Conservation (phyloP, 2,888 invertebrate species). For the Cabera pusaria region DNA sequence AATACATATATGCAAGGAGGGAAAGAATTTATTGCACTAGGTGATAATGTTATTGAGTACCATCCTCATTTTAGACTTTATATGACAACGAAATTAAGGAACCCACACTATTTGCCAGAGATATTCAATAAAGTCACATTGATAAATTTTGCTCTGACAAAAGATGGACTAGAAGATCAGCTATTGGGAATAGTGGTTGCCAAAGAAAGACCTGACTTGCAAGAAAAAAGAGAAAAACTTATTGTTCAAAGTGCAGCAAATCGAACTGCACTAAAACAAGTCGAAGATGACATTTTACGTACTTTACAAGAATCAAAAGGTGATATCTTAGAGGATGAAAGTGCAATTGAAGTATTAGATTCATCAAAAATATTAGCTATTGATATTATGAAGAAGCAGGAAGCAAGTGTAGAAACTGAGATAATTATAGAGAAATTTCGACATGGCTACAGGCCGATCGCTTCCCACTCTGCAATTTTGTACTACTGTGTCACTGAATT, state of each 20-base stretch:
- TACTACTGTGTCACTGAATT: constrained; percentile 93
- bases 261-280: constrained; percentile 90
- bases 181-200: constrained; percentile 92
- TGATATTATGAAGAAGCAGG: constrained; percentile 92
- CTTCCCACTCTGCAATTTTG: constrained; percentile 90
- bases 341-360: constrained; percentile 93
- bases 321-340: constrained; percentile 95
- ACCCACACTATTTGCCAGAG: constrained; percentile 94
- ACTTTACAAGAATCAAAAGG: constrained; percentile 92
- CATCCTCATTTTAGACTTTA: constrained; percentile 90
- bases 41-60: constrained; percentile 91
- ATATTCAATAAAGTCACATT: constrained; percentile 92
- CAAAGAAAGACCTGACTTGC: constrained; percentile 92
- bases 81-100: constrained; percentile 91
- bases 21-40: constrained; percentile 88
- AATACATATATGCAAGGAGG: constrained; percentile 89
- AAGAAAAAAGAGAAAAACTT: constrained; percentile 90
- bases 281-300: constrained; percentile 94
- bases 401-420: constrained; percentile 90
- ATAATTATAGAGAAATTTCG: constrained; percentile 90
- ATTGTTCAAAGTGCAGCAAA: constrained; percentile 92
- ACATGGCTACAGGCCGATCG: constrained; percentile 89
- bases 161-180: constrained; percentile 93
- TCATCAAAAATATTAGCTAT: constrained; percentile 92
- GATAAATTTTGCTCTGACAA: constrained; percentile 92